A percentile compares a stretch with the other conserved stretches of the same genome.
These are phyloP conservation scores for Drosophila lacertosa DNA, from an alignment of 1,140 invertebrate species.

Conservation along the genomic window DNA sequence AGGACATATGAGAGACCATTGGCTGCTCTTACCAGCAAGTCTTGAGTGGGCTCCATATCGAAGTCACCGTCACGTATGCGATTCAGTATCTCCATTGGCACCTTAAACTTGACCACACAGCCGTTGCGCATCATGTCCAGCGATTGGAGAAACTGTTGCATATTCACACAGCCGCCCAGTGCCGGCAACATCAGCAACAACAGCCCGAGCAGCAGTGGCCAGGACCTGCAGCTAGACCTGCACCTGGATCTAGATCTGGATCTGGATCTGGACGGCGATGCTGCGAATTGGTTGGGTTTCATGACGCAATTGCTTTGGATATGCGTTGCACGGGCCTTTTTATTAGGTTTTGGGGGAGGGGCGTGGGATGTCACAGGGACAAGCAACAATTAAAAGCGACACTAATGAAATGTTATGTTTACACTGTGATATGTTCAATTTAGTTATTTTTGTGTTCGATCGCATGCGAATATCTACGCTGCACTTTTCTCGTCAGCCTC, in stretches of 20 bases:
- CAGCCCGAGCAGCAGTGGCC: constrained; percentile 23
- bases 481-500: constrained; percentile 50
- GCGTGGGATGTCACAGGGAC: constrained; percentile 4
- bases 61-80: constrained; percentile 65
- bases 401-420: constrained; percentile 23
- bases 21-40: constrained; percentile 54
- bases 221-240: constrained; percentile 7
- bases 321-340: constrained; percentile 3
- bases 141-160: constrained; percentile 75
- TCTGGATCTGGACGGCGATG: background rate
- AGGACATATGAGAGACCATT: no score
- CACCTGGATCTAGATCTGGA: background rate
- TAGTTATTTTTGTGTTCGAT: constrained; percentile 36
- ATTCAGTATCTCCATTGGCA: constrained; percentile 55
- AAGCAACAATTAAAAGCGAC: constrained; percentile 39
- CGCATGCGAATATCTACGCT: constrained; percentile 40
- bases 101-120: constrained; percentile 69
- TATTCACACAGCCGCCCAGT: constrained; percentile 50
- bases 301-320: constrained; percentile 31
- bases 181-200: constrained; percentile 34
- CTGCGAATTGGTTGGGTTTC: constrained; percentile 6
- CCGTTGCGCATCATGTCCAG: constrained; percentile 79
- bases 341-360: constrained; percentile 41
- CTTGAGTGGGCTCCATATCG: constrained; percentile 44
- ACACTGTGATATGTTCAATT: constrained; percentile 13